Evolutionary conservation across 37 sponge, comb jelly and placozoan genomes (phyloP).

Genomic region (Crambe crambe): DNA sequence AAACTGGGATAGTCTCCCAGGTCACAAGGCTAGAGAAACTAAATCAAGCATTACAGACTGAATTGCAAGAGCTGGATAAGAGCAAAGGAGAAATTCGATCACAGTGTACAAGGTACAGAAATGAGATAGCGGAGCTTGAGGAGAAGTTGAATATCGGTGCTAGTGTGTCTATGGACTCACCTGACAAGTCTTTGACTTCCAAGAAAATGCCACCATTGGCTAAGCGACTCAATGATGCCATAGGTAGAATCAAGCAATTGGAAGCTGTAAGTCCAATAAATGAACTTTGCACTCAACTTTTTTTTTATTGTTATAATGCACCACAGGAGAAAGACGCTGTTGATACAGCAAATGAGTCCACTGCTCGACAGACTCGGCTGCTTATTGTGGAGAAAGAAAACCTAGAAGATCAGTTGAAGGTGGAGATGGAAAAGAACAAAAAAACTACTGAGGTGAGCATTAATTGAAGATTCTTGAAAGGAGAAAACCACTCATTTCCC

Average conservation of each 20-base stretch:
- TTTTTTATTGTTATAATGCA: no score
- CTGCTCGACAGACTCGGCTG: not conserved
- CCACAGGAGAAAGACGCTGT: no score
- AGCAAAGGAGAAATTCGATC: not conserved
- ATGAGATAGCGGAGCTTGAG: constrained; percentile 5
- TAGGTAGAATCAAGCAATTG: constrained; percentile 13
- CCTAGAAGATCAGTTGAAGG: not conserved
- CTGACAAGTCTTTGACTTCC: not conserved
- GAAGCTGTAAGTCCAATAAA: not conserved
- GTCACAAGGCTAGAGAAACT: not conserved
- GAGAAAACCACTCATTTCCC: no score
- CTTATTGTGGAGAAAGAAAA: not conserved
- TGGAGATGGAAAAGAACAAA: not conserved
- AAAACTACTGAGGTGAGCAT: not conserved
- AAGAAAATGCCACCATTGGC: not conserved
- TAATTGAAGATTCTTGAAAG: no score
- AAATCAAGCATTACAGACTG: not conserved
- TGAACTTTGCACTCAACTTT: no score
- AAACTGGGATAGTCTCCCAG: not conserved
- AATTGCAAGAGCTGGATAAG: not conserved
- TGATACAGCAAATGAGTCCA: no score
- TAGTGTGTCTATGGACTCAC: not conserved
- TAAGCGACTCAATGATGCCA: constrained; percentile 25
- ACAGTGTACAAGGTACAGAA: not conserved
- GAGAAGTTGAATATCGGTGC: not conserved